A percentile compares a stretch with the other conserved stretches of the same genome.
These are phyloP conservation scores for Oscheius myriophilus DNA, from an alignment of 2,888 invertebrate species.

Conservation along the genomic window DNA sequence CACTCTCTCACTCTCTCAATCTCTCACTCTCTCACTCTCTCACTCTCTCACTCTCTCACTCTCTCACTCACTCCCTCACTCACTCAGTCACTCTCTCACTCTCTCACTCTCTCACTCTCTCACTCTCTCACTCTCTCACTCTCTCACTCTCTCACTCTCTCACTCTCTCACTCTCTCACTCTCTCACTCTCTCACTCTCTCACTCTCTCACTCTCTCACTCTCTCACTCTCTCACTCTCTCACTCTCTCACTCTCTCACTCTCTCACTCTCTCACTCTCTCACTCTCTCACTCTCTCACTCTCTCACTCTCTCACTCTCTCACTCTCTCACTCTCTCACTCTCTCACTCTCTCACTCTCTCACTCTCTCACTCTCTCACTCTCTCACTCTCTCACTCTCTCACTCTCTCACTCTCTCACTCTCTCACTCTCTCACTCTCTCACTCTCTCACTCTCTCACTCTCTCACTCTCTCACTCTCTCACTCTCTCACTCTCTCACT, in stretches of 20 bases:
- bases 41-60: constrained; percentile 7
- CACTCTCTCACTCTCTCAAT: constrained; percentile 38
- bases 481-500: constrained; percentile 36
- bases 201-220: constrained; percentile 36
- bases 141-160: constrained; percentile 38
- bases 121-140: constrained; percentile 7
- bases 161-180: constrained; percentile 7
- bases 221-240: constrained; percentile 6
- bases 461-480: constrained; percentile 20
- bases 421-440: constrained; percentile 38
- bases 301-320: constrained; percentile 32
- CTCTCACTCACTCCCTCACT: constrained; percentile 37
- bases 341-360: constrained; percentile 10
- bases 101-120: neutral
- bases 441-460: constrained; percentile 7
- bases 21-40: constrained; percentile 16
- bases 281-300: constrained; percentile 6
- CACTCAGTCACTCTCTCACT: no score
- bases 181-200: constrained; percentile 20
- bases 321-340: constrained; percentile 29
- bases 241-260: constrained; percentile 25
- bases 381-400: constrained; percentile 23
- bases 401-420: constrained; percentile 7
- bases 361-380: constrained; percentile 34
- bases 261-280: constrained; percentile 33